A percentile compares a stretch with the other conserved stretches of the same genome.
These are phyloP conservation scores for Amaurobius ferox DNA, from an alignment of 2,888 invertebrate genomes.

Conservation along the genomic window DNA sequence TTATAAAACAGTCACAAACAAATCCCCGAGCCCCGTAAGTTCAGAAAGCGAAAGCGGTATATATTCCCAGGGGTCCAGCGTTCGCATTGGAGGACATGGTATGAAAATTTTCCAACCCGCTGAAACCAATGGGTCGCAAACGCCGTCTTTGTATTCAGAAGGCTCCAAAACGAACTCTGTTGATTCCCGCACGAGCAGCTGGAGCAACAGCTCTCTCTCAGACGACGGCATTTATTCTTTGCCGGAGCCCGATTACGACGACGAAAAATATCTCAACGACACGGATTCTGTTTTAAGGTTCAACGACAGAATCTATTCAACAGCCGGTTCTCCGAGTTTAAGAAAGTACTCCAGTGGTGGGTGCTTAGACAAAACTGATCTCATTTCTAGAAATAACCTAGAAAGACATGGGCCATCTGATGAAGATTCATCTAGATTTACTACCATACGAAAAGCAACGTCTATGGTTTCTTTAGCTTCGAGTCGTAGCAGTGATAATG, in stretches of 20 bases:
- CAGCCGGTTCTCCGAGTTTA: slow-evolving; percentile 35
- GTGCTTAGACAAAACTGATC: slow-evolving; percentile 20
- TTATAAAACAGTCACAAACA: slow-evolving; percentile 15
- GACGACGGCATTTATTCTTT: slow-evolving; percentile 66
- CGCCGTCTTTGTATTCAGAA: slow-evolving; percentile 48
- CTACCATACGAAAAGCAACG: slow-evolving; percentile 49
- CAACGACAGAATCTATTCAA: slow-evolving; percentile 43
- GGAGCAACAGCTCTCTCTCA: slow-evolving; percentile 61
- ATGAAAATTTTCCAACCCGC: slow-evolving; percentile 41
- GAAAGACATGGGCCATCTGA: not conserved
- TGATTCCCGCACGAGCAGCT: slow-evolving; percentile 55
- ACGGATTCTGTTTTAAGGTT: slow-evolving; percentile 46
- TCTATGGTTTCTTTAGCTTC: slow-evolving; percentile 52
- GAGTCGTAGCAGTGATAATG: slow-evolving; percentile 7
- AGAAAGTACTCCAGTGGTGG: slow-evolving; percentile 54
- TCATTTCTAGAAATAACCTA: not conserved
- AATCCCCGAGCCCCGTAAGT: slow-evolving; percentile 61
- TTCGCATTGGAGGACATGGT: slow-evolving; percentile 71
- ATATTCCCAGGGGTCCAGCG: slow-evolving; percentile 65
- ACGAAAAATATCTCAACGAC: slow-evolving; percentile 29
- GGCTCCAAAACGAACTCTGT: slow-evolving; percentile 65
- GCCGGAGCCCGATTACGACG: slow-evolving; percentile 73
- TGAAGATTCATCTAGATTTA: slow-evolving; percentile 35
- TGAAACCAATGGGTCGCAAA: slow-evolving; percentile 42
- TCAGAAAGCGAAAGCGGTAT: slow-evolving; percentile 68